Evolutionary conservation across 2,888 invertebrate species (phyloP), one percentile per base, ranked within the genome.

Genomic region (Emesis furor): DNA sequence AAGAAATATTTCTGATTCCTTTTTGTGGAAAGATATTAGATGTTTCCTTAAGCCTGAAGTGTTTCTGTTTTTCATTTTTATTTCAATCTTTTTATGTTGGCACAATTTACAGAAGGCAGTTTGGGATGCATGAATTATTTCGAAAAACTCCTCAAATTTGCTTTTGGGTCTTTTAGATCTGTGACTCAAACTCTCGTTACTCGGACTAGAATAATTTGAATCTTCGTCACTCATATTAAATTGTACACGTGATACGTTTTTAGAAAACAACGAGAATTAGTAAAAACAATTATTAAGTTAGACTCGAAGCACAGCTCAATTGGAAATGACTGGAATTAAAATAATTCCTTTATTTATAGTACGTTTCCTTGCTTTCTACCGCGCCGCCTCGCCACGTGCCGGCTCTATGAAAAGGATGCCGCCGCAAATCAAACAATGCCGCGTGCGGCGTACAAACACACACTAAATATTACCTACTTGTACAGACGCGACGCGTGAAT

Each of bases 1-100:
- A 85, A 85, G 79, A 83, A 85, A 85, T 83, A 85, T 85, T 79
- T 85, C 39, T 85, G 83, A 83, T 85, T 85, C 85, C 79, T 82
- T 86, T 82, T 83, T 82, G 79, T 86, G 82, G 81, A 84, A 86
- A 82, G 86, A 59, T 59, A 69, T 76, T 59, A 74, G 62, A 74
- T 59, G 73, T 37, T 74, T 74, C 62, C 73, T 74, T 82, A 86
- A 81, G 84, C 84, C 81, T 86, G 86, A 86, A 86, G 84, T 85
- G 84, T 83, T 86, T 86, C 83, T 79, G 83, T 86, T 84, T 85
- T 86, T 84, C 83, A 86, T 86, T 86, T 86, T 86, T 83, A 86
- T 86, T 86, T 86, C 84, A 84, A 82, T 65, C 83, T 83, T 85
- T 86, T 85, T 86, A 82, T 83, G 46, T 83, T 86, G 83, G 80